These are phyloP conservation scores for Amphiprion ocellaris DNA, from an alignment of 2,113 vertebrate species.

Conservation along the genomic window DNA sequence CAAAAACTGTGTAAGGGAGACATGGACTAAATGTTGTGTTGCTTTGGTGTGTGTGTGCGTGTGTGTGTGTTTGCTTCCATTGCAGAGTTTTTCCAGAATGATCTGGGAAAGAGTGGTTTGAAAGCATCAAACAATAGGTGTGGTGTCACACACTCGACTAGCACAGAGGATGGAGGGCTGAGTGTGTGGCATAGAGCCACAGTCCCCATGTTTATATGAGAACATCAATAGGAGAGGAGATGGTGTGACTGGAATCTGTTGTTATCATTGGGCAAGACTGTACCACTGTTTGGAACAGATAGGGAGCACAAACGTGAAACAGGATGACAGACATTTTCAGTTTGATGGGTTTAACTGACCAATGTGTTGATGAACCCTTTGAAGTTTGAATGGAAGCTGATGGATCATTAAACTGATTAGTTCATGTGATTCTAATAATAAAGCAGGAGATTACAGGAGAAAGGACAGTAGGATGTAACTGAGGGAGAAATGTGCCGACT, in stretches of 20 bases:
- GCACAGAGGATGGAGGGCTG: slow-evolving; percentile 31
- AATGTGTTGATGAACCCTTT: background rate
- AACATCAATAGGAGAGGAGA: slow-evolving; percentile 46
- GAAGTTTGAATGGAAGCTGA: slow-evolving; percentile 12
- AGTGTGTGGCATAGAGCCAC: slow-evolving; percentile 46
- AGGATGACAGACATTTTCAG: slow-evolving; percentile 3
- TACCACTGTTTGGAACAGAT: slow-evolving; percentile 40
- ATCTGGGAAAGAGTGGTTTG: slow-evolving; percentile 53
- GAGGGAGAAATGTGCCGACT: slow-evolving; percentile 56
- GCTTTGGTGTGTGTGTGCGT: background rate
- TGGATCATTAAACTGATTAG: slow-evolving; percentile 1
- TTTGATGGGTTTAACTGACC: background rate
- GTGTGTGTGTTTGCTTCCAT: background rate
- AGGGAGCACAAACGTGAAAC: slow-evolving; percentile 17
- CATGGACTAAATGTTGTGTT: too few species aligned
- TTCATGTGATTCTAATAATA: background rate
- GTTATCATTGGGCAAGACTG: slow-evolving; percentile 39
- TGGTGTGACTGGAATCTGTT: slow-evolving; percentile 56
- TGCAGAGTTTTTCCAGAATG: slow-evolving; percentile 62
- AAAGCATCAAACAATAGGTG: slow-evolving; percentile 58
- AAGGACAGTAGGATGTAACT: background rate
- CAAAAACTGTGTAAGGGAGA: too few species aligned
- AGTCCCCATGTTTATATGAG: slow-evolving; percentile 34
- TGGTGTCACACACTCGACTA: slow-evolving; percentile 37
- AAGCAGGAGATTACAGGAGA: background rate